Percentiles rank a stretch among this genome's conserved stretches.
Evolutionary conservation across 2,797 vertebrate genomes (phyloP).

Genomic region (Pantherophis alleghaniensis): DNA sequence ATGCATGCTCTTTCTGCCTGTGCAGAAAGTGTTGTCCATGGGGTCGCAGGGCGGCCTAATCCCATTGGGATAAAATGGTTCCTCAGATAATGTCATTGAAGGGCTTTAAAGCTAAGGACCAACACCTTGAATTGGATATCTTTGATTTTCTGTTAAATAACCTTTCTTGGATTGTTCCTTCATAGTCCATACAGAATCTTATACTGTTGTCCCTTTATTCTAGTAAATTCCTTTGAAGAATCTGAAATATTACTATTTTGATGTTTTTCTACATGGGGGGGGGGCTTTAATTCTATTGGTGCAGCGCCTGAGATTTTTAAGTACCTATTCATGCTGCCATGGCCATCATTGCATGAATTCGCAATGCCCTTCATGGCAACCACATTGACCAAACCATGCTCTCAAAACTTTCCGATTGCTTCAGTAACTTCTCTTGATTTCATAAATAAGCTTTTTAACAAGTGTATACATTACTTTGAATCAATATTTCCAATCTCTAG

Average conservation of each 20-base stretch:
- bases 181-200: neutral
- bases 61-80: too few relatives aligned
- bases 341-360: neutral
- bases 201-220: neutral
- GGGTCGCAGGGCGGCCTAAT: too few relatives aligned
- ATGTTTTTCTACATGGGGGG: neutral
- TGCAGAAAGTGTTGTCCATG: too few relatives aligned
- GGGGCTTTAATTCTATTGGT: neutral
- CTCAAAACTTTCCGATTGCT: neutral
- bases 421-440: neutral
- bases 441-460: neutral
- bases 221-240: neutral
- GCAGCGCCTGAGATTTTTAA: neutral
- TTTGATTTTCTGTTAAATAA: neutral
- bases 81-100: neutral
- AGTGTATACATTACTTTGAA: constrained; percentile 10
- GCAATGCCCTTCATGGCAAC: neutral
- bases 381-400: neutral
- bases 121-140: neutral
- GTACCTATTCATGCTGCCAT: neutral
- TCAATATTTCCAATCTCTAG: neutral
- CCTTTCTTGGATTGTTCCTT: neutral
- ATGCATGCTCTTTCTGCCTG: too few relatives aligned
- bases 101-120: neutral
- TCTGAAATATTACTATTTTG: neutral